Evolutionary conservation across 2,797 vertebrate genomes (phyloP), one percentile per base, ranked within the genome.

Genomic region (Euthynnus affinis): DNA sequence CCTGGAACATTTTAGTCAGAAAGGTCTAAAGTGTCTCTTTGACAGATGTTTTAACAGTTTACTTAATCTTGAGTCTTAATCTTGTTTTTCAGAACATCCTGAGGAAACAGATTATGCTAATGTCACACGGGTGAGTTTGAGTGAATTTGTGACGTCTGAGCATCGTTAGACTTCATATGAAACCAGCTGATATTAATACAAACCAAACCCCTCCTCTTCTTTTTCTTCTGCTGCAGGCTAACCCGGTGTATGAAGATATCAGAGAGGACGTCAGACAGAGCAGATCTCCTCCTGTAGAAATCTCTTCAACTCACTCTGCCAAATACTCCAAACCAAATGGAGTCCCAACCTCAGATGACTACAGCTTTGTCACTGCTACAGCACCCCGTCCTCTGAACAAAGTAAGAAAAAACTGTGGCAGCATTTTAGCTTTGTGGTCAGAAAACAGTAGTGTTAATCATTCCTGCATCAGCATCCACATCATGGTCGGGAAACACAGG

Each of bases 101-200:
- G 14, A 1, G 17, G 61, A 77, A 63, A 13, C 17, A 0, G 51
- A 23, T 0, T 1, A 7, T 0, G 4, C 0, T 0, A 2, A 56
- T 0, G 6, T 14, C 10, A 27, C 18, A 1, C 4, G 15, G 67
- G 81, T 86, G 67, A 15, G 80, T 74, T 32, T 46, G 22, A 61
- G 51, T 42, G 6, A 5, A 56, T 66, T 0, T 22, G 61, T 8
- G 13, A 25, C 6, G 2, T 65, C 9, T 59, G 29, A 44, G 34
- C 27, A 9, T 52, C 8, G 3, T 46, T 3, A 23, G 3, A 53
- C 17, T 68, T 63, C n/a, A n/a, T 22, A 5, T 61, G 32, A 64
- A 15, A 25, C 22, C 29, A 44, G 42, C 25, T 52, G 5, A 51
- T 27, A 42, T 23, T 32, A 18, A 55, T 9, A 17, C 12, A 18